A percentile compares a stretch with the other conserved stretches of the same genome.
Conservation (phyloP, 2,888 invertebrate genomes). For the Apocheima hispidaria region DNA sequence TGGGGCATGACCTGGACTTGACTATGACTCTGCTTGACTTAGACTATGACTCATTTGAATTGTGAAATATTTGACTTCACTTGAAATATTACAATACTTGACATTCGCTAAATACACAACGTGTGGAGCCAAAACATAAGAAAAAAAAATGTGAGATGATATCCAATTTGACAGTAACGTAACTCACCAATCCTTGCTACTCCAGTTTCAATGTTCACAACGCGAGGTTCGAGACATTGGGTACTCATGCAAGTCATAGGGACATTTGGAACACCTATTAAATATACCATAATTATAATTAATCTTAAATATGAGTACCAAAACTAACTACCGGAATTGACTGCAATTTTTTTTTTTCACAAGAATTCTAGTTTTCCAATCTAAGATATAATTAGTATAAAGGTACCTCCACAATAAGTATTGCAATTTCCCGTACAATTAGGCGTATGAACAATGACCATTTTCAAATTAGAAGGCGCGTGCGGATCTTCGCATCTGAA, state of each 20-base stretch:
- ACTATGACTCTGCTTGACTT: no score
- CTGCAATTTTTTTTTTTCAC: no score
- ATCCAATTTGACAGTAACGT: conserved; percentile 13
- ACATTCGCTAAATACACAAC: no score
- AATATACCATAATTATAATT: conserved; percentile 25
- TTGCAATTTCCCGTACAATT: conserved; percentile 62
- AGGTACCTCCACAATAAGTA: conserved; percentile 68
- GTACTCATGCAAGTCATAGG: conserved; percentile 55
- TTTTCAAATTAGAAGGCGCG: conserved; percentile 65
- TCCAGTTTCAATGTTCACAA: conserved; percentile 55
- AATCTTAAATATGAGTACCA: neutral
- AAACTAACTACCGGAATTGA: neutral
- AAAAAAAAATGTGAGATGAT: neutral
- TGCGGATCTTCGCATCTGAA: conserved; percentile 63
- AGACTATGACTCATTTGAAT: no score
- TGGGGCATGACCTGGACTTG: no score
- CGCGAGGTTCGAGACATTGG: conserved; percentile 50
- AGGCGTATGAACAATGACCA: conserved; percentile 73
- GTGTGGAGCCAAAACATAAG: no score
- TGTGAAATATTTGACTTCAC: no score
- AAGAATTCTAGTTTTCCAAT: neutral
- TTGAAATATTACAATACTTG: no score
- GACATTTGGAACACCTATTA: conserved; percentile 67
- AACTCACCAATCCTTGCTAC: conserved; percentile 79
- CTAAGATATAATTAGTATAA: conserved; percentile 1